Conservation (phyloP, 1,140 invertebrate genomes). For the Chelonus insularis region DNA sequence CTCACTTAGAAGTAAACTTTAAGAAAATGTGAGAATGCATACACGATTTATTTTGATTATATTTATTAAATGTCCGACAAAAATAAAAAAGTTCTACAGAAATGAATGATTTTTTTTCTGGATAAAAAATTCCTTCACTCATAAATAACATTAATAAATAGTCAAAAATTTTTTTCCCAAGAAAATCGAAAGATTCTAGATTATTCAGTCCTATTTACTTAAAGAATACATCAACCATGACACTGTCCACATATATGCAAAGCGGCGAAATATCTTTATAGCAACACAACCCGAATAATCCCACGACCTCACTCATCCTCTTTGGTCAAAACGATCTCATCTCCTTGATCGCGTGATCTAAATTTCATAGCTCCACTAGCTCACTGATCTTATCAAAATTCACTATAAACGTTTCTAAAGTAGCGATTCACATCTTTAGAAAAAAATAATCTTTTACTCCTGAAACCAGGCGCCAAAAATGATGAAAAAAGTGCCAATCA, state of each 20-base stretch:
- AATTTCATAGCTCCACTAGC: conserved; percentile 19
- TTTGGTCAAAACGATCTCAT: conserved; percentile 3
- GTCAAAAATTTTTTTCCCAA: too few species aligned
- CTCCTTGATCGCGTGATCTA: conserved; percentile 12
- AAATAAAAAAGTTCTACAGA: too few species aligned
- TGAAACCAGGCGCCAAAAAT: not conserved
- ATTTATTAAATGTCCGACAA: too few species aligned
- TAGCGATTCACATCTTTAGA: conserved; percentile 10
- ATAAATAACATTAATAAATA: too few species aligned
- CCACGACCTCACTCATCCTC: conserved; percentile 1
- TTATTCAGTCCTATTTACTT: not conserved
- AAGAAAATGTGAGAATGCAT: too few species aligned
- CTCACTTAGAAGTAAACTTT: too few species aligned
- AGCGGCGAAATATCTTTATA: conserved; percentile 31
- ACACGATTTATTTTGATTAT: too few species aligned
- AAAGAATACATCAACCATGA: not conserved
- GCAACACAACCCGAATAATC: conserved; percentile 33
- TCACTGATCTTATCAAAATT: conserved; percentile 18
- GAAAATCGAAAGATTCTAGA: too few species aligned
- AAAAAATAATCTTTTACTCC: conserved; percentile 12
- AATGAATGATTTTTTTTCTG: too few species aligned
- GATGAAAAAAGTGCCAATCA: not conserved
- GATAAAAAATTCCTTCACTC: too few species aligned
- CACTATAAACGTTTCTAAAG: not conserved
- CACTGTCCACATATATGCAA: not conserved